phyloP scores from a whole-genome alignment of 2,888 invertebrate species.

The Epinotia bilunana region DNA sequence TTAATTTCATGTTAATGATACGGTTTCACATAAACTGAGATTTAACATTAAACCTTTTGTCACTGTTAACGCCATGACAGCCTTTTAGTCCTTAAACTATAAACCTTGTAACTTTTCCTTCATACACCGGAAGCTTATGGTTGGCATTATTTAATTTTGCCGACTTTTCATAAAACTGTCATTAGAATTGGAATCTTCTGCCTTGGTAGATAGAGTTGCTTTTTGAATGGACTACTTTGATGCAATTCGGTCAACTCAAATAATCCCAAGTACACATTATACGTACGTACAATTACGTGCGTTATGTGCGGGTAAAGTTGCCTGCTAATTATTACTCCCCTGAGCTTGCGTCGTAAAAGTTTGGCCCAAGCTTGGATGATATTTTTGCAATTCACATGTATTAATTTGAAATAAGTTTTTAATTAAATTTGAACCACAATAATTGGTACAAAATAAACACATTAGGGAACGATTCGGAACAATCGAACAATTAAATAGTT shows the following conservation, averaged over 20 bases:
- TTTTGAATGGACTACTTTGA: too few relatives aligned
- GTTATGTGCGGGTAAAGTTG: constrained; percentile 39
- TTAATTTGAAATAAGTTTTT: constrained; percentile 2
- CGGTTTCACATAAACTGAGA: too few relatives aligned
- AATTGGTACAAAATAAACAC: neutral
- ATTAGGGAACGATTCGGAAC: neutral
- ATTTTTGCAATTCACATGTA: constrained; percentile 10
- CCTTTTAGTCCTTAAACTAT: constrained; percentile 33
- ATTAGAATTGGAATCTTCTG: too few relatives aligned
- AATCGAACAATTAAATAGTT: too few relatives aligned
- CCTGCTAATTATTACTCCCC: constrained; percentile 43
- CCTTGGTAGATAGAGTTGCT: too few relatives aligned
- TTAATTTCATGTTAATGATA: neutral
- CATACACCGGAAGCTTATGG: constrained; percentile 5
- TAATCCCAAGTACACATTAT: neutral
- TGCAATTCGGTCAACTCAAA: too few relatives aligned
- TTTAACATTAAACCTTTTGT: neutral
- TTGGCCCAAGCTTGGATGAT: constrained; percentile 16
- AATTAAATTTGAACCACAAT: neutral
- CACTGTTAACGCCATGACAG: neutral
- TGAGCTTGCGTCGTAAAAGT: constrained; percentile 38
- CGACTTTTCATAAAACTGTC: too few relatives aligned
- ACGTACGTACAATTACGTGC: constrained; percentile 29
- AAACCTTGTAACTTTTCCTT: constrained; percentile 18
- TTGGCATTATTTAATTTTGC: too few relatives aligned